phyloP scores from a whole-genome alignment of 2,113 vertebrate species.

The Laticauda colubrina region DNA sequence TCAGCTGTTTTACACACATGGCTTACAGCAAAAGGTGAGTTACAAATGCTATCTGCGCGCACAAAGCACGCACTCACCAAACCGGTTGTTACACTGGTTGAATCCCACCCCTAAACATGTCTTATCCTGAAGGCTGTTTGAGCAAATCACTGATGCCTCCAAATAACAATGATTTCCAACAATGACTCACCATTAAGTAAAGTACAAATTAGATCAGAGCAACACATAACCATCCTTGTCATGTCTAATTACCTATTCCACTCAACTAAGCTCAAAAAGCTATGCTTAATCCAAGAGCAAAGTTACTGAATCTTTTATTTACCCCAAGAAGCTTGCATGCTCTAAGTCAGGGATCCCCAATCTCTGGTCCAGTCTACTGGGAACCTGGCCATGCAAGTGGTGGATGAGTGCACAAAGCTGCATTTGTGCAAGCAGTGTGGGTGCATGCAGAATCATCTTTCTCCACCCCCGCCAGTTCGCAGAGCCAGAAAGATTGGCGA shows the following conservation, averaged over 20 bases:
- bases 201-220: not conserved
- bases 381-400: not conserved
- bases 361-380: not conserved
- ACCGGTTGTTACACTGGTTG: too few species aligned
- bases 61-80: too few species aligned
- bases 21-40: too few species aligned
- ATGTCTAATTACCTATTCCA: not conserved
- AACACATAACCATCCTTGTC: not conserved
- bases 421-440: too few species aligned
- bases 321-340: not conserved
- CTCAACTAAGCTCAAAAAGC: not conserved
- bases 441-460: not conserved
- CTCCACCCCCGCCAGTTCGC: too few species aligned
- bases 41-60: too few species aligned
- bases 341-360: not conserved
- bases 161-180: not conserved
- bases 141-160: not conserved
- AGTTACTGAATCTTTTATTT: not conserved
- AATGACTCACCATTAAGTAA: not conserved
- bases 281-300: not conserved
- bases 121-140: not conserved
- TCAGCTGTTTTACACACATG: too few species aligned
- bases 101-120: not conserved
- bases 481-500: not conserved
- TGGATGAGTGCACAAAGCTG: not conserved